phyloP scores from a whole-genome alignment of 2,888 invertebrate species.

The Rutpela maculata region DNA sequence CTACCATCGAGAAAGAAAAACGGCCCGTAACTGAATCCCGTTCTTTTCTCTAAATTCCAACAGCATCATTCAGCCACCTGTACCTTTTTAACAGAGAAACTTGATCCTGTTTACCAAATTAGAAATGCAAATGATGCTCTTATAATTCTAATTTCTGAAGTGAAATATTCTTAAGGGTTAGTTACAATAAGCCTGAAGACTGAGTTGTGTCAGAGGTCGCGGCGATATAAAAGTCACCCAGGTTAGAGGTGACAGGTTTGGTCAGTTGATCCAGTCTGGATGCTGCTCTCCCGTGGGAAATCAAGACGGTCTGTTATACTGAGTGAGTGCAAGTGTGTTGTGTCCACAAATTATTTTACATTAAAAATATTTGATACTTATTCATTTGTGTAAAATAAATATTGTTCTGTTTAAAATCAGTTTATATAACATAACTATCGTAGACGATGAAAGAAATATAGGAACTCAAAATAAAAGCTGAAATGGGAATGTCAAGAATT shows the following conservation, averaged over 20 bases:
- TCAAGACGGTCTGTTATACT: constrained; percentile 57
- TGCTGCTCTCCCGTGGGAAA: constrained; percentile 70
- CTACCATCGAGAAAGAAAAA: constrained; percentile 27
- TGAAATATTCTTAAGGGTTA: constrained; percentile 45
- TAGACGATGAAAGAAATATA: no score
- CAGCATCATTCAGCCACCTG: constrained; percentile 42
- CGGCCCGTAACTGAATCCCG: constrained; percentile 50
- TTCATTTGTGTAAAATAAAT: background rate
- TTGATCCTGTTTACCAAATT: constrained; percentile 57
- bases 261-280: constrained; percentile 66
- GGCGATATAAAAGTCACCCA: constrained; percentile 52
- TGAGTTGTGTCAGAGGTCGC: constrained; percentile 40
- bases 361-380: background rate
- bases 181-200: constrained; percentile 7
- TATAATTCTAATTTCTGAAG: constrained; percentile 60
- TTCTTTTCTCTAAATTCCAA: constrained; percentile 8
- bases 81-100: constrained; percentile 43
- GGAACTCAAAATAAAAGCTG: no score
- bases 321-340: background rate
- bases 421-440: no score
- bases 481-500: no score
- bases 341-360: background rate
- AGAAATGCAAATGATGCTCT: constrained; percentile 61
- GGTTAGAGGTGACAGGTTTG: constrained; percentile 65
- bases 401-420: no score